Evolutionary conservation across 1,140 invertebrate species (phyloP), one percentile per base, ranked within the genome.

Genomic region (Vanessa tameamea): DNA sequence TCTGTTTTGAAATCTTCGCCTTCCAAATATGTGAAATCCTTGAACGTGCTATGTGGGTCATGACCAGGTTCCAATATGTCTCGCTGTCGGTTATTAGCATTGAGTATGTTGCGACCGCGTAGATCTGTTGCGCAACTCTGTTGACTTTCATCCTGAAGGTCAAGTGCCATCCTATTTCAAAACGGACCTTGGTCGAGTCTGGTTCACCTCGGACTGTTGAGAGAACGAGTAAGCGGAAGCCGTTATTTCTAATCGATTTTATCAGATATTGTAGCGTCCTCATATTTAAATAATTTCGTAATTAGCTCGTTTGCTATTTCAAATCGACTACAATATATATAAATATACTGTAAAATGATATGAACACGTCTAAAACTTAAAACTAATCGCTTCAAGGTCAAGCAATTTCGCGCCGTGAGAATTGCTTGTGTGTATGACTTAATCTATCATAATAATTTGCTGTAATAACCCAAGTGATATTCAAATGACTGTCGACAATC

Each of bases 61-160:
- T 91, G 91, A 92, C 64, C 91, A 92, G 87, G 84, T 85, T 85
- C 87, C 85, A 87, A 88, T 87, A 83, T 88, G 87, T 90, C 86
- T 90, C 88, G 81, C 81, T 76, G 80, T 83, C 81, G 86, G 77
- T 81, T 89, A 91, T 92, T 92, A 92, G 89, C 89, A 90, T 89
- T 87, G 87, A 87, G 81, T 83, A 81, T 82, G 79, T 81, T 80
- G 75, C 79, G 79, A 79, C 81, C 83, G 85, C 80, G 83, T 80
- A 85, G 85, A 85, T 87, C 73, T 80, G 81, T 92, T 92, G 85
- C 89, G 85, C 87, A 92, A 91, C 83, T 82, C 69, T 92, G 88
- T 92, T 92, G 90, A 92, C 90, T 91, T 92, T 92, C 90, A 90
- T 92, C 90, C 89, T 85, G 90, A 91, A 91, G 90, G 90, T 92